Base-by-base conservation (phyloP, 2,888 invertebrate genomes). In the Erebia epiphron region DNA sequence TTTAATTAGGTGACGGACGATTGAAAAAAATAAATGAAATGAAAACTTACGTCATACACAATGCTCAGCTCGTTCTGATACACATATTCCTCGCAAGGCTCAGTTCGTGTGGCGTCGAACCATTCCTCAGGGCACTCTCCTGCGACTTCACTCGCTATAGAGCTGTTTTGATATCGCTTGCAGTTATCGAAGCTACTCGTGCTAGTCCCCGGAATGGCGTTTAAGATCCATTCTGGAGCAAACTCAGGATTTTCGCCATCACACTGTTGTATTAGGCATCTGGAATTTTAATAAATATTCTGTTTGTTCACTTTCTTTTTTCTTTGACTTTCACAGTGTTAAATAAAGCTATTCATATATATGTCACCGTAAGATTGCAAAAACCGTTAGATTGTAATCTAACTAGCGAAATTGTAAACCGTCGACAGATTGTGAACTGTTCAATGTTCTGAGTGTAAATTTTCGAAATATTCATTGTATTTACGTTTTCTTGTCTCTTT, bases 21-120 rank as follows among this genome's bases (percentile, higher is more conserved):
- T 26, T 26, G 26, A 26, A 26, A 26, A 3, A 26, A 26, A 26
- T 26, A 26, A 26, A 26, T 43, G 3, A 14, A 13, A 13, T 49
- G 10, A 14, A 14, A 14, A 85, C 91, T 88, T 71, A 92, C 92
- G 75, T 92, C 92, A 66, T 92, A 88, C 1, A 92, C 92, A 1
- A 92, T 89, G 63, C 85, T 89, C 52, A 87, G 79, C 4, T 81
- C 82, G 68, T 92, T 84, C 76, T 91, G 82, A 67, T 91, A 92
- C 3, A 93, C 87, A 41, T 85, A 87, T 0, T 73, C 75, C 2
- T 86, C 77, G 69, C 92, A 93, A 0, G 74, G 72, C 62, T 80
- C 79, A 0, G 80, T 84, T 1, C 70, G 75, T 4, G 79, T 70
- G 7, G 69, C 73, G 76, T 91, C 81, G 77, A 93, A 93, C 74